Base-by-base conservation (phyloP, 2,797 vertebrate genomes). In the Silurus aristotelis region DNA sequence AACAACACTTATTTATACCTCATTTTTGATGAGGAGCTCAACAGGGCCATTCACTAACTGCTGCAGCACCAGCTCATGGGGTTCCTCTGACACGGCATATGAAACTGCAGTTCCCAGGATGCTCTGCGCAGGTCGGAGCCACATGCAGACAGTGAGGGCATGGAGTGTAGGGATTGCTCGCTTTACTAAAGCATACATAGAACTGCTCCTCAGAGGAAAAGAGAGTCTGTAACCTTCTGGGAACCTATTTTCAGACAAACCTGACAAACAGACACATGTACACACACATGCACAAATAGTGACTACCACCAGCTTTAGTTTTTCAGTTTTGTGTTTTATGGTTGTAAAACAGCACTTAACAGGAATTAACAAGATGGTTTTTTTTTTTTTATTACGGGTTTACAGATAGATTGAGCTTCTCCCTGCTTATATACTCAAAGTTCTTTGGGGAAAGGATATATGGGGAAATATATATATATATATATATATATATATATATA, bases 21-120 rank as follows among this genome's bases (percentile, higher is more conserved):
- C 98, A 92, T 99, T 97, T 1, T 99, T 97, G 91, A 99, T 94
- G 84, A 99, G 96, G 89, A 99, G 95, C 92, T 99, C 98, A 82
- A 96, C 90, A 10, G 97, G 96, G 9, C 96, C 95, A 0, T 93
- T 95, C 63, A 97, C 96, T 19, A 97, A 96, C 89, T 99, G 97
- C 87, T 99, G 92, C 80, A 99, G 94, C 92, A 98, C 97, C 0
- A 99, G 93, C 89, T 99, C 98, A 0, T 99, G 98, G 58, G 96
- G 93, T 85, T 99, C 97, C 22, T 95, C 96, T 0, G 95, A 90
- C 25, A 98, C 97, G 0, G 98, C 97, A 80, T 99, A 99, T 17
- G 98, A 99, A 91, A 99, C 93, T 0, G 96, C 97, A 0, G 98
- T 99, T 80, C 98, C 98, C 3, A 98, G 95, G 72, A 97, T 95